Evolutionary conservation across 2,888 invertebrate genomes (phyloP), one percentile per base, ranked within the genome.

Genomic region (Plebejus anna): DNA sequence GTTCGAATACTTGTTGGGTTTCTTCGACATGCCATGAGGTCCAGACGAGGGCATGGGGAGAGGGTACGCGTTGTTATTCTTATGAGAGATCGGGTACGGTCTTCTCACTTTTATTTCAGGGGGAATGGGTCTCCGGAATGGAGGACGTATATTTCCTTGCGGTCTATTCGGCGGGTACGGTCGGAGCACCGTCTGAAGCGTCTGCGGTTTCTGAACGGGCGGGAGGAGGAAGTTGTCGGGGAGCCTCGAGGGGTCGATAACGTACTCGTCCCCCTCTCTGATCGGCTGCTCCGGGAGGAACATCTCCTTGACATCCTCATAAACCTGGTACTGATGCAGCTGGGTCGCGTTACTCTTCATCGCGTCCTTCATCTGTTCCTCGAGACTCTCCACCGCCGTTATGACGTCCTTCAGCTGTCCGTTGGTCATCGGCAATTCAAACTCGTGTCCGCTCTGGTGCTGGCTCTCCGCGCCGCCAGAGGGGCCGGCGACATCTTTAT

Each of bases 81-180:
- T 91, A 38, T 84, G 86, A 75, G 84, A 86, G 78, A 84, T 85
- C 5, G 87, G 86, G 59, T 86, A 84, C 11, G 89, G 92, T 79
- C 94, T 84, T 61, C 92, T 88, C n/a, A 91, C 79, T 79, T 91
- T 92, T 38, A 94, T 92, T 83, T 94, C 94, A n/a, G 92, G 93
- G 0, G 93, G 93, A 3, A 82, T 82, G 0, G 94, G 94, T 11
- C 93, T 86, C 70, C 93, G 87, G 79, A 89, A 94, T 0, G 88
- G 88, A 42, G 91, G 91, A 78, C 92, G 84, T 81, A 86, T 85
- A 59, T 87, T 86, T 7, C 84, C 86, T 77, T 81, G 83, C 0
- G 86, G 89, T 66, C 86, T 87, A 71, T 82, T 85, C 1, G 88
- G 87, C 7, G 85, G 83, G 38, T 81, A 86, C 0, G 94, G 94